Conservation (phyloP, 2,797 vertebrate genomes). For the Orientallactaga sibirica region DNA sequence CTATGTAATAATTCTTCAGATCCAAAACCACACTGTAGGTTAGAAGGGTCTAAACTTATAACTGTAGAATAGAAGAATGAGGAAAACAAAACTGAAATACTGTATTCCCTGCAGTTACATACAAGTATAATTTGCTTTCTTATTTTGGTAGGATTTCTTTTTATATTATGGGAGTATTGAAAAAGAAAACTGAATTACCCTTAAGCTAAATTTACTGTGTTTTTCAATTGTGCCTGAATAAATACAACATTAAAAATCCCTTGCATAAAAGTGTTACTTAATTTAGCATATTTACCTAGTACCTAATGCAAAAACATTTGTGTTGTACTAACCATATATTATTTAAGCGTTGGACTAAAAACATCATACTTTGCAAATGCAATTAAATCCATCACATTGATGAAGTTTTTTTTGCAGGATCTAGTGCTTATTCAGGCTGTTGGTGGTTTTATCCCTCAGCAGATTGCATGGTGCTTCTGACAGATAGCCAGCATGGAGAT, state of each 20-base stretch:
- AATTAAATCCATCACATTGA: too few species aligned
- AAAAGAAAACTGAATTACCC: background rate
- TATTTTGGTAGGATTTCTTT: background rate
- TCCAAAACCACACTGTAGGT: background rate
- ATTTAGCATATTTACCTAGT: background rate
- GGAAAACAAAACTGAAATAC: background rate
- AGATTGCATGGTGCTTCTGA: too few species aligned
- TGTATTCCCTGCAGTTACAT: background rate
- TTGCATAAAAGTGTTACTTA: background rate
- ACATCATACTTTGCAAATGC: background rate
- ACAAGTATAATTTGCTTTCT: background rate
- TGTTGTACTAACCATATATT: background rate
- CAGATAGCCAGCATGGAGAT: too few species aligned
- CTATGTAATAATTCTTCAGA: background rate
- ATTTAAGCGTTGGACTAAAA: background rate
- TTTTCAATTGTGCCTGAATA: background rate
- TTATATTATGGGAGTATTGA: background rate
- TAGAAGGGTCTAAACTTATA: background rate
- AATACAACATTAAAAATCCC: background rate
- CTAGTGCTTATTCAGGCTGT: too few species aligned
- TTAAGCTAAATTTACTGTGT: background rate
- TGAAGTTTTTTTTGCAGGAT: too few species aligned
- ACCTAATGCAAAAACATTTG: constrained; percentile 6
- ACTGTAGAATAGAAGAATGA: background rate
- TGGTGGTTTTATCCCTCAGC: too few species aligned